Percentiles rank a stretch among this genome's conserved stretches.
phyloP scores from a whole-genome alignment of 2,888 invertebrate species.

The Pristionchus arcanus region DNA sequence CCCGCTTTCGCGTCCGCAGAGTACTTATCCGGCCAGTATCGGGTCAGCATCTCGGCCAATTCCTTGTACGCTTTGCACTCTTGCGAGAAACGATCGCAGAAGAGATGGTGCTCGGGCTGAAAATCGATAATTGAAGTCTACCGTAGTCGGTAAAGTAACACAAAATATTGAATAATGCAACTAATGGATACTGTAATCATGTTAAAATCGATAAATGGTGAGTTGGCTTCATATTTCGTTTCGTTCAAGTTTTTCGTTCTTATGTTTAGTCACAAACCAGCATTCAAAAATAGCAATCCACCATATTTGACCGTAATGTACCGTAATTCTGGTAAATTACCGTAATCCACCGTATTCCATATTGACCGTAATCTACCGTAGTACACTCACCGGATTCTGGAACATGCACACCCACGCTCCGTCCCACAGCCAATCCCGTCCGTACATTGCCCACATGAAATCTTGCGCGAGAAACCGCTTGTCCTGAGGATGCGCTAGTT shows the following conservation, averaged over 20 bases:
- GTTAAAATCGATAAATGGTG: too few relatives aligned
- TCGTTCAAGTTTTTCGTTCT: too few relatives aligned
- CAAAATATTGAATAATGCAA: too few relatives aligned
- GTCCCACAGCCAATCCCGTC: slow-evolving; percentile 29
- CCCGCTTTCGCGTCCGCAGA: background rate
- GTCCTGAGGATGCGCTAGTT: background rate
- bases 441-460: background rate
- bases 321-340: too few relatives aligned
- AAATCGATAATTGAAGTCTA: background rate
- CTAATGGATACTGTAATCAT: too few relatives aligned
- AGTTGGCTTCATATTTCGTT: too few relatives aligned
- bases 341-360: background rate
- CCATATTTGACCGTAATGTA: too few relatives aligned
- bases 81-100: too few relatives aligned
- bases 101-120: background rate
- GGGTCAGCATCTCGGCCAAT: background rate
- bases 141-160: too few relatives aligned
- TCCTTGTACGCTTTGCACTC: background rate
- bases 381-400: background rate
- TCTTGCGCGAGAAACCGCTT: background rate
- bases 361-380: background rate
- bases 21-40: background rate
- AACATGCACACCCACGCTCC: background rate
- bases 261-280: too few relatives aligned
- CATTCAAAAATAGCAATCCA: too few relatives aligned